Base-by-base conservation (phyloP, 2,797 vertebrate species). In the Dendrocincla tyrannina region DNA sequence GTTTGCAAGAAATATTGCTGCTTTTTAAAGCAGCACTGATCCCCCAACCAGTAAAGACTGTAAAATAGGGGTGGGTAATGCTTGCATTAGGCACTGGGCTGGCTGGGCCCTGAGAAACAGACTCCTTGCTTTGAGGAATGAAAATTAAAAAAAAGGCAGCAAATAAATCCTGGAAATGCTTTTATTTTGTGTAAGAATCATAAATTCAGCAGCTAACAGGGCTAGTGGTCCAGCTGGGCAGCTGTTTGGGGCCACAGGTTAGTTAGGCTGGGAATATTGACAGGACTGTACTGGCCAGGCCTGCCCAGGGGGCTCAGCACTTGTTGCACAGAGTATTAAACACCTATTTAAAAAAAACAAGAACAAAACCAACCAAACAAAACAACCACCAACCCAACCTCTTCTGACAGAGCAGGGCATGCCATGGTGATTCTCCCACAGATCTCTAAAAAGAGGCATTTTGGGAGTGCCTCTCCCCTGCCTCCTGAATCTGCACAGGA, bases 111-210 rank as follows among this genome's bases (percentile, higher is more conserved):
- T 42, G 62, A 80, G 75, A 74, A 95, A 88, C n/a, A 77, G 69
- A 63, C 66, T 69, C 62, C 24, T 80, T 24, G 42, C 58, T 85
- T 91, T 73, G 67, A 88, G 33, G 30, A 41, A 30, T 62, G 22
- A 55, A 28, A 6, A 39, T 39, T 39, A 39, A 35, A 46, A 52
- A 53, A 35, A 41, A 62, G 49, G 20, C 20, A 85, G n/a, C 86
- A 85, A 97, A 89, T 60, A 97, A 97, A 96, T 95, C 80, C 59
- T 92, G 74, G 64, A 13, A 44, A 64, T 44, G 56, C 84, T 96
- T 97, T 95, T 58, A 88, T 97, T 96, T 96, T 94, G 89, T 95
- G 97, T 94, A 80, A 89, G 95, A 96, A 94, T 84, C 91, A 97
- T 97, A 97, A 97, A 97, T 97, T 88, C 66, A 95, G 69, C 76